Base-by-base conservation (phyloP, 2,113 vertebrate species). In the Pongo pygmaeus region DNA sequence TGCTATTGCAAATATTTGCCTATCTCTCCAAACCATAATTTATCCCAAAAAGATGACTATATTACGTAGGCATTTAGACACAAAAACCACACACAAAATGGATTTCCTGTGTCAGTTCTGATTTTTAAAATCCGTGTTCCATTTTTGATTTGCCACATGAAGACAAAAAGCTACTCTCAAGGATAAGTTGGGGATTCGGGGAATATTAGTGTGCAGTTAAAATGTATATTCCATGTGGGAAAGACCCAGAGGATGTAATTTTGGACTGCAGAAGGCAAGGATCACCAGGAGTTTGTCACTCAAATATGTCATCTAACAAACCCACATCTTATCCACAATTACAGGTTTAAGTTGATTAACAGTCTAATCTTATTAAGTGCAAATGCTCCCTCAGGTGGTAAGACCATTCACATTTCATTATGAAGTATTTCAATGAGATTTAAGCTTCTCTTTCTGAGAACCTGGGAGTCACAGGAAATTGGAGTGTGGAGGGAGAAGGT, bases 11-110 rank as follows among this genome's bases (percentile, higher is more conserved):
- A 93, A 80, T 88, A 85, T 88, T 95, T 97, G 72, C 55, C 89
- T 80, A n/a, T 97, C 35, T 96, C 86, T 94, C 52, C 83, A 94
- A 85, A 93, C 74, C 85, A 81, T 92, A 91, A 89, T 91, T 95
- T 85, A 89, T 88, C 16, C 72, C 72, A 48, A 91, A 96, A 22
- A 97, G 40, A 91, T 89, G 78, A 90, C 88, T 87, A 14, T 84
- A 52, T 48, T 88, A 92, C 52, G 95, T 90, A 93, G 52, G 92
- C 13, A 84, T 87, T 93, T 90, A 91, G 64, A 91, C 86, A 84
- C 6, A 96, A 92, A 78, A 93, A 88, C 83, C 61, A 88, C 27
- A 80, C 25, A 79, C 35, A 94, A 87, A 81, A 79, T 95, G 43
- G 25, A 85, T 94, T 92, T 95, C 40, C 59, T 90, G 61, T 67